These are phyloP conservation scores for Hirtodrosophila trivittata DNA, from an alignment of 2,888 invertebrate genomes.

Conservation along the genomic window DNA sequence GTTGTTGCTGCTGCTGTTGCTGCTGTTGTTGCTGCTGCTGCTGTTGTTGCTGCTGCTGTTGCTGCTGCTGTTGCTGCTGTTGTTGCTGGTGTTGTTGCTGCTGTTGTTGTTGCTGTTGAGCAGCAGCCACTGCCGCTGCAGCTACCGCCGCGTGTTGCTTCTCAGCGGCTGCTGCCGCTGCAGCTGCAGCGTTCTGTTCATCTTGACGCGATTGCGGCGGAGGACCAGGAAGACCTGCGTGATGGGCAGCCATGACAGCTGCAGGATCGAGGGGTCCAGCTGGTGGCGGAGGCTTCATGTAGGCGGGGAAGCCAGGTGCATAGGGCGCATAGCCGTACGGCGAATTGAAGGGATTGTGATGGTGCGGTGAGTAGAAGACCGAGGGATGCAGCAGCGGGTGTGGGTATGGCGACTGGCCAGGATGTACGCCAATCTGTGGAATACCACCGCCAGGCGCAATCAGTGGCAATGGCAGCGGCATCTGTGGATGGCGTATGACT, in stretches of 20 bases:
- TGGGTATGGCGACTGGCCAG: slow-evolving; percentile 89
- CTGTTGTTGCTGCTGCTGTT: slow-evolving; percentile 60
- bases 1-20: slow-evolving; percentile 55
- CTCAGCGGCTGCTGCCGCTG: slow-evolving; percentile 70
- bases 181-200: slow-evolving; percentile 82
- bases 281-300: slow-evolving; percentile 84
- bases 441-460: slow-evolving; percentile 83
- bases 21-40: slow-evolving; percentile 62
- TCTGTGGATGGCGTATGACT: slow-evolving; percentile 85
- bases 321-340: slow-evolving; percentile 86
- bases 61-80: slow-evolving; percentile 21
- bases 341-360: slow-evolving; percentile 86
- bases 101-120: slow-evolving; percentile 41
- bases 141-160: slow-evolving; percentile 58
- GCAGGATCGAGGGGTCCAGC: slow-evolving; percentile 82
- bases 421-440: slow-evolving; percentile 86
- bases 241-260: slow-evolving; percentile 82
- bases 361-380: slow-evolving; percentile 89
- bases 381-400: slow-evolving; percentile 88
- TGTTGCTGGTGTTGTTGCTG: slow-evolving; percentile 76
- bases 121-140: slow-evolving; percentile 73
- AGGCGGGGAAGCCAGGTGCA: slow-evolving; percentile 84
- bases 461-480: slow-evolving; percentile 83
- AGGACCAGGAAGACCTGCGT: slow-evolving; percentile 84
- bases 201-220: slow-evolving; percentile 85